Percentiles rank a stretch among this genome's conserved stretches.
These are phyloP conservation scores for Leucophenga montana DNA, from an alignment of 2,888 invertebrate species.

Conservation along the genomic window DNA sequence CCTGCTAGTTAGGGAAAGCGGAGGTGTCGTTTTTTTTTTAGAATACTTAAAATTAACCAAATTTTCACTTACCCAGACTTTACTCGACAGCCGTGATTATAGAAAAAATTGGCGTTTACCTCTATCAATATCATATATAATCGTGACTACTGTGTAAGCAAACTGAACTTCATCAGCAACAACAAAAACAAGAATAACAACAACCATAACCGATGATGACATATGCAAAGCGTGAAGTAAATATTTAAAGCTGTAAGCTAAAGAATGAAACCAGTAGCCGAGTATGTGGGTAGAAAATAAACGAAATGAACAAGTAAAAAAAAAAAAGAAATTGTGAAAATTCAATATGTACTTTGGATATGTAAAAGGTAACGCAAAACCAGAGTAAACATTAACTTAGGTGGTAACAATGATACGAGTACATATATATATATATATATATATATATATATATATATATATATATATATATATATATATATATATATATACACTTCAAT, in stretches of 20 bases:
- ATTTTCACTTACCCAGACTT: too few relatives aligned
- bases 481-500: too few relatives aligned
- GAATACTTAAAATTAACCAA: too few relatives aligned
- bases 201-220: slow-evolving; percentile 27
- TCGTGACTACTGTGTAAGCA: slow-evolving; percentile 1
- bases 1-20: too few relatives aligned
- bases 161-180: slow-evolving; percentile 6
- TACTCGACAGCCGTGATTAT: too few relatives aligned
- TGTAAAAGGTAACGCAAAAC: not conserved
- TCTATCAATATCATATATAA: too few relatives aligned
- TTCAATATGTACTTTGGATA: slow-evolving; percentile 19
- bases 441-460: too few relatives aligned
- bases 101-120: too few relatives aligned
- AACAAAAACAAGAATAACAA: slow-evolving; percentile 27
- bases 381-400: slow-evolving; percentile 4
- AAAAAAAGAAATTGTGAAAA: slow-evolving; percentile 49
- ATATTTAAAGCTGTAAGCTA: not conserved
- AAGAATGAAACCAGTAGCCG: not conserved
- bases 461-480: too few relatives aligned
- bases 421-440: too few relatives aligned
- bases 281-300: not conserved
- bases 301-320: slow-evolving; percentile 29
- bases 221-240: too few relatives aligned
- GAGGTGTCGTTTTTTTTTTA: too few relatives aligned
- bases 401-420: not conserved